phyloP scores from a whole-genome alignment of 2,797 vertebrate species.

The Fistularia commersonii region DNA sequence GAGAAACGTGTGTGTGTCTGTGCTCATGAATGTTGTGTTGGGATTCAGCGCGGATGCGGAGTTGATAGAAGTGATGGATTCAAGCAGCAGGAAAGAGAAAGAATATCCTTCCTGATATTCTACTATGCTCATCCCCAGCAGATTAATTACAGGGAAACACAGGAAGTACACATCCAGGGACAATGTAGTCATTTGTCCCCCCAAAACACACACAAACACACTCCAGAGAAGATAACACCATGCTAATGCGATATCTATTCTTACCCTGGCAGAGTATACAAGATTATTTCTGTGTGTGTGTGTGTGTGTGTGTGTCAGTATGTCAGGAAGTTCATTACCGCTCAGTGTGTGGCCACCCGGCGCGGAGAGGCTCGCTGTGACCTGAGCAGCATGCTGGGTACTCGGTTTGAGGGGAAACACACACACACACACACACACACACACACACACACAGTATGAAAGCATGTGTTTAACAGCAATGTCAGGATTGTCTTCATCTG shows the following conservation, averaged over 20 bases:
- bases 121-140: slow-evolving; percentile 13
- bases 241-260: slow-evolving; percentile 40
- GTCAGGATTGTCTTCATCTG: not conserved
- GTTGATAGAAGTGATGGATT: no score
- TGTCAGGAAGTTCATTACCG: slow-evolving; percentile 54
- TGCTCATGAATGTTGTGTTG: no score
- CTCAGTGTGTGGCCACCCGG: slow-evolving; percentile 28
- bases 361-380: slow-evolving; percentile 22
- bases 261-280: slow-evolving; percentile 26
- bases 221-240: slow-evolving; percentile 30
- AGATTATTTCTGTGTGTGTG: slow-evolving; percentile 24
- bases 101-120: not conserved
- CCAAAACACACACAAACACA: slow-evolving; percentile 10
- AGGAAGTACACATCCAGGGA: slow-evolving; percentile 52
- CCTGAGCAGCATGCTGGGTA: slow-evolving; percentile 41
- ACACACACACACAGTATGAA: not conserved
- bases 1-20: no score
- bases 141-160: slow-evolving; percentile 68
- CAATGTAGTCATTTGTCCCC: slow-evolving; percentile 60
- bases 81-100: no score
- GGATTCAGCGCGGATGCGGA: no score
- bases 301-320: slow-evolving; percentile 15
- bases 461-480: not conserved
- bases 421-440: slow-evolving; percentile 1
- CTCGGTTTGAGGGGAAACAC: slow-evolving; percentile 17